Conservation (phyloP, 1,140 invertebrate genomes). For the Oryctes rhinoceros region DNA sequence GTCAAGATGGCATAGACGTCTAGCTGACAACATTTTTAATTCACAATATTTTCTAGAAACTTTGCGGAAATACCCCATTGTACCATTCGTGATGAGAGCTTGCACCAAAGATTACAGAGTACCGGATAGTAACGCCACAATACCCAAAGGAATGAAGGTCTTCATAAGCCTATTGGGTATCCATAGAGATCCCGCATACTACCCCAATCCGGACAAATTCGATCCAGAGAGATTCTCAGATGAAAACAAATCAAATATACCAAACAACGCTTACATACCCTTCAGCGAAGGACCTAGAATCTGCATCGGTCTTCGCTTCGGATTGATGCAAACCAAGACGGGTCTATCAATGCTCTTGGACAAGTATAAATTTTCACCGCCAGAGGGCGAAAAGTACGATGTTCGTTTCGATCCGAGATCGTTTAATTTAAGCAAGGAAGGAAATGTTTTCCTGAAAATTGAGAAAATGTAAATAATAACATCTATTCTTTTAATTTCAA, state of each 20-base stretch:
- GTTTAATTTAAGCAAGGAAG: slow-evolving; percentile 40
- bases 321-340: slow-evolving; percentile 53
- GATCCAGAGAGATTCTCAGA: slow-evolving; percentile 73
- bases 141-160: slow-evolving; percentile 64
- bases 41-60: slow-evolving; percentile 61
- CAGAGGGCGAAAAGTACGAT: slow-evolving; percentile 38
- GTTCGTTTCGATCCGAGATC: slow-evolving; percentile 43
- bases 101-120: slow-evolving; percentile 64
- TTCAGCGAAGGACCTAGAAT: slow-evolving; percentile 68
- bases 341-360: slow-evolving; percentile 50
- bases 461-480: slow-evolving; percentile 18
- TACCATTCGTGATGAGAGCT: slow-evolving; percentile 63
- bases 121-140: slow-evolving; percentile 60
- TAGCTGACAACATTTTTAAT: not conserved
- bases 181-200: slow-evolving; percentile 71
- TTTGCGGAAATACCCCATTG: slow-evolving; percentile 68
- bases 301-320: slow-evolving; percentile 62
- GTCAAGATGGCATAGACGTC: no score
- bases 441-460: slow-evolving; percentile 42
- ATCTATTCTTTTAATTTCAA: not conserved
- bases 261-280: slow-evolving; percentile 54
- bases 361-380: slow-evolving; percentile 46
- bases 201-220: slow-evolving; percentile 71
- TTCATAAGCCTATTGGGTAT: slow-evolving; percentile 67
- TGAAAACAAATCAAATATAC: slow-evolving; percentile 60